Base-by-base conservation (phyloP, 2,797 vertebrate species). In the Ptychadena robeensis region DNA sequence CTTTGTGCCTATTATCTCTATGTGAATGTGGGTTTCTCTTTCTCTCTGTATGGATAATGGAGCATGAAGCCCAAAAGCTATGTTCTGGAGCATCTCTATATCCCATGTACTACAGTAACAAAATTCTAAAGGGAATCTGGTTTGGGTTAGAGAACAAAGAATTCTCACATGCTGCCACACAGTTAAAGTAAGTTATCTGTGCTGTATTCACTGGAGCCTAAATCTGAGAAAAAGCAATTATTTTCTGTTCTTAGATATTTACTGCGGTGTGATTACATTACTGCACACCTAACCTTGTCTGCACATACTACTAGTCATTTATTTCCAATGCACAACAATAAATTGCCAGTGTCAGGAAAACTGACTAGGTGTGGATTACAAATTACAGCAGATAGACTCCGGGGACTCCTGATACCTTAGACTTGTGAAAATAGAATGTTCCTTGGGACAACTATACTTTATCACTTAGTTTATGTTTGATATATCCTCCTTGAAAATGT, bases 1-100 rank as follows among this genome's bases (percentile, higher is more conserved):
- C 81, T 78, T 67, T 67, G 15, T 72, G 65, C 71, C 67, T 73
- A 81, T 83, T 72, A 83, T 71, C 59, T 78, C 66, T 32, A 78
- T 83, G 66, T 59, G 31, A 72, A 31, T 74, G 63, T 77, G 75
- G 66, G 30, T 83, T 78, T 61, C 53, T 78, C 78, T 40, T 35
- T 63, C 25, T 72, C 59, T 63, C 38, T 77, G 37, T 37, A 64
- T 70, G 57, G 81, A 78, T 77, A 82, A 77, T 78, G 77, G 73
- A 78, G 73, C 37, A 70, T 77, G 30, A 64, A 78, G 32, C 57
- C 67, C 30, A 78, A 15, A 53, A 63, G 74, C 66, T 53, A 30
- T 65, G 35, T 78, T 76, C 32, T 71, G 3, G 8, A 68, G 40
- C 40, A 69, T n/a, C n/a, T 70, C 48, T 82, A 66, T 15, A 22